phyloP scores from a whole-genome alignment of 2,113 vertebrate species.

The Lepisosteus oculatus region DNA sequence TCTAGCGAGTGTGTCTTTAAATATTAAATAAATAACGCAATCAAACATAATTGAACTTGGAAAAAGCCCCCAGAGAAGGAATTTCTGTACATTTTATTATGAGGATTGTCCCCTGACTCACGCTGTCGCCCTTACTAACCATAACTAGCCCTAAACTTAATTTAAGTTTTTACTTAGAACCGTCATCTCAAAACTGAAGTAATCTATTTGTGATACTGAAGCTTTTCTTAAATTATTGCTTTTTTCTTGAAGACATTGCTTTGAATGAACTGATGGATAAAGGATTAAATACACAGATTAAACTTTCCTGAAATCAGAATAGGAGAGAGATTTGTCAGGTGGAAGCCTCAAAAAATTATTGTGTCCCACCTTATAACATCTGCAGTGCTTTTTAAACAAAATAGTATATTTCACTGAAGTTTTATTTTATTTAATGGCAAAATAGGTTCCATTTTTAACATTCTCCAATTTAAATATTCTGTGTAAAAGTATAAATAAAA shows the following conservation, averaged over 20 bases:
- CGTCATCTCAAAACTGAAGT: slow-evolving; percentile 10
- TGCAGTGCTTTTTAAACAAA: too few relatives aligned
- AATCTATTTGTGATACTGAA: neutral
- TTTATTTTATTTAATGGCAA: too few relatives aligned
- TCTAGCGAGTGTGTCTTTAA: slow-evolving; percentile 57
- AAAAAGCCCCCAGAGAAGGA: slow-evolving; percentile 48
- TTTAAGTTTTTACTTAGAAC: slow-evolving; percentile 21
- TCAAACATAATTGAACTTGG: slow-evolving; percentile 56
- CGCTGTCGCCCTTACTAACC: slow-evolving; percentile 49
- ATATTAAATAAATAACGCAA: slow-evolving; percentile 67
- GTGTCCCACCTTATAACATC: too few relatives aligned
- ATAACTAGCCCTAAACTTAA: slow-evolving; percentile 6
- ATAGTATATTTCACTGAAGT: too few relatives aligned
- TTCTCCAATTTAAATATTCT: too few relatives aligned
- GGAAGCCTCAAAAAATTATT: too few relatives aligned
- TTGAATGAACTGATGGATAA: neutral
- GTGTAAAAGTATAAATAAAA: too few relatives aligned
- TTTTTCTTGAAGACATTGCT: neutral
- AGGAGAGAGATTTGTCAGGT: too few relatives aligned
- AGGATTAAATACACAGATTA: neutral
- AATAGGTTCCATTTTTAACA: too few relatives aligned
- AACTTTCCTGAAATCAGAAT: neutral
- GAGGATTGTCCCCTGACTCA: slow-evolving; percentile 43
- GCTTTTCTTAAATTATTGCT: neutral
- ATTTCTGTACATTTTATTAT: slow-evolving; percentile 50